These are phyloP conservation scores for Tragelaphus scriptus DNA, from an alignment of 2,113 vertebrate genomes.

Conservation along the genomic window DNA sequence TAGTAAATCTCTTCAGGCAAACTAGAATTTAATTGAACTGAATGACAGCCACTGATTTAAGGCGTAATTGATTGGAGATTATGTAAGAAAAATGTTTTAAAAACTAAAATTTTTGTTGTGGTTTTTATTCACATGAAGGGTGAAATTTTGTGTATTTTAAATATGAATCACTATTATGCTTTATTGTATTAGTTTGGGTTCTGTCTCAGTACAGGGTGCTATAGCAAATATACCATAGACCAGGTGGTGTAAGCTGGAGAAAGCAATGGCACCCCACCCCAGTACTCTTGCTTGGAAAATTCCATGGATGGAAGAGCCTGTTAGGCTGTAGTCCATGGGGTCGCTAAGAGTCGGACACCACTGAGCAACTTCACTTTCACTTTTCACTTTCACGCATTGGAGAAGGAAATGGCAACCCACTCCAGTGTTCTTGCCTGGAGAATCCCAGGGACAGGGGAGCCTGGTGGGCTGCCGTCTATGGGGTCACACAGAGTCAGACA, in stretches of 20 bases:
- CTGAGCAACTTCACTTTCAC: too few species aligned
- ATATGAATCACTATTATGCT: neutral
- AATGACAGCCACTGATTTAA: neutral
- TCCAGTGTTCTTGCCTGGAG: too few species aligned
- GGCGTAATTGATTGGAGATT: neutral
- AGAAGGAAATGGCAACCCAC: too few species aligned
- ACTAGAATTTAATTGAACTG: neutral
- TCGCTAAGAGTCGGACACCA: too few species aligned
- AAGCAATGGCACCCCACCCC: too few species aligned
- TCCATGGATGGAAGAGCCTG: too few species aligned
- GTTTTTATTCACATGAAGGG: neutral
- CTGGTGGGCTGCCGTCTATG: too few species aligned
- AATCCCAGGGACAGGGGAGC: too few species aligned
- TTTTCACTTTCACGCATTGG: too few species aligned
- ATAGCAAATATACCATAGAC: neutral
- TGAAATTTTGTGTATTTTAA: neutral
- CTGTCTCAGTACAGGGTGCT: neutral
- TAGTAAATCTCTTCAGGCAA: neutral
- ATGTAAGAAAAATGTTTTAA: neutral
- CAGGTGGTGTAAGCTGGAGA: too few species aligned
- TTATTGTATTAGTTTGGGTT: neutral
- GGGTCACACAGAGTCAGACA: too few species aligned
- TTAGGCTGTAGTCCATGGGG: neutral
- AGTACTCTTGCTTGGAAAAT: too few species aligned
- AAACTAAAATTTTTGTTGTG: neutral